Conservation (phyloP, 2,797 vertebrate species). For the Sebastes matsubarae region DNA sequence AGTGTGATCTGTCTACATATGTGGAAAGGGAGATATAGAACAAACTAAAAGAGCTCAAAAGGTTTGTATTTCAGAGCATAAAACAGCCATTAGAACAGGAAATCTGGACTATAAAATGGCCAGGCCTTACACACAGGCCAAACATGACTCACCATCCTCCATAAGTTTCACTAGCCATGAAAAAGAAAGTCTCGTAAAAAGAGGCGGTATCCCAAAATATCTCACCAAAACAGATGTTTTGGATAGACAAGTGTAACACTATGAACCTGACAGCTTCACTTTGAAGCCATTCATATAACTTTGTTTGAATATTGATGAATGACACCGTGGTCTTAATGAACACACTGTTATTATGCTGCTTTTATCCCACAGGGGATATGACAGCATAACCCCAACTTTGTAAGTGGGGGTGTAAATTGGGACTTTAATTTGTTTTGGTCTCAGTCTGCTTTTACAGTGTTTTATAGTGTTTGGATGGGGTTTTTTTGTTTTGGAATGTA, state of each 20-base stretch:
- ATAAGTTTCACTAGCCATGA: background rate
- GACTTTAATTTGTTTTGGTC: background rate
- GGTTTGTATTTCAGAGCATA: background rate
- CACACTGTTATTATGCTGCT: background rate
- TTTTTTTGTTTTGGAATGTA: background rate
- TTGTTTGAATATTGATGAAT: background rate
- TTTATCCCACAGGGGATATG: no score
- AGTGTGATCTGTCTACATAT: no score
- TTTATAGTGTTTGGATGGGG: background rate
- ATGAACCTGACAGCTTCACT: background rate
- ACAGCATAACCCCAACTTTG: background rate
- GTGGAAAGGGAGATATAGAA: no score
- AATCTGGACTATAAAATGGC: background rate
- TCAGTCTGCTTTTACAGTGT: background rate
- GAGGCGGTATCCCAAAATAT: background rate
- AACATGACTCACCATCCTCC: background rate
- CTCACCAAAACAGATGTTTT: background rate
- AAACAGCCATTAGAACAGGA: background rate
- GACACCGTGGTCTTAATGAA: background rate
- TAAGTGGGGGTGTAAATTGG: background rate
- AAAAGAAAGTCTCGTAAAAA: background rate
- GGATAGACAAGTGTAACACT: background rate
- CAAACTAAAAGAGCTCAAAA: background rate
- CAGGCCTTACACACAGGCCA: background rate
- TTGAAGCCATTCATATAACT: background rate